Percentiles rank a stretch among this genome's conserved stretches.
These are phyloP conservation scores for Dysmachus trigonus DNA, from an alignment of 2,888 invertebrate genomes.

Conservation along the genomic window DNA sequence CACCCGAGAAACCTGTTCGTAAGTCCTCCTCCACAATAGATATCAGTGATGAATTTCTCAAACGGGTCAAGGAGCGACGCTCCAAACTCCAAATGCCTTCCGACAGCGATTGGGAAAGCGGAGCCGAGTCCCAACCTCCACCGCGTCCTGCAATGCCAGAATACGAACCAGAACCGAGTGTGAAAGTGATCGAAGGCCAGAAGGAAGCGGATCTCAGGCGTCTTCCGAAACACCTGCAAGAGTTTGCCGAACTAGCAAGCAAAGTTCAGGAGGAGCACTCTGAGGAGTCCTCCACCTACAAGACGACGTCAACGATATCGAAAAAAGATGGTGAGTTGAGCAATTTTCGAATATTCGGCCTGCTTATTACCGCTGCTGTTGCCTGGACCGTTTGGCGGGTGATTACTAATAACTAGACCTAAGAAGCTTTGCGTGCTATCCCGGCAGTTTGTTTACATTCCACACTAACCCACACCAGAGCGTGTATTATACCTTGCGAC, in stretches of 20 bases:
- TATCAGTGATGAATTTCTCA: constrained; percentile 81
- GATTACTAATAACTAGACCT: constrained; percentile 52
- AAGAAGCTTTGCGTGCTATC: constrained; percentile 12
- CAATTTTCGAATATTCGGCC: constrained; percentile 53
- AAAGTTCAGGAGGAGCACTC: constrained; percentile 56
- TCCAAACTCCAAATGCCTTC: constrained; percentile 73
- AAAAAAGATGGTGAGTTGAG: constrained; percentile 66
- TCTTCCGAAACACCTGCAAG: constrained; percentile 80
- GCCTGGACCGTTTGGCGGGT: constrained; percentile 58
- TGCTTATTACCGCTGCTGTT: constrained; percentile 59
- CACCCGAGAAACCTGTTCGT: constrained; percentile 50
- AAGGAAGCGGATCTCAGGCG: constrained; percentile 70
- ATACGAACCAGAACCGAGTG: constrained; percentile 51
- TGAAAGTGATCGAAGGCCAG: constrained; percentile 73
- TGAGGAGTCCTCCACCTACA: constrained; percentile 52
- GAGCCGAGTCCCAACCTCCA: constrained; percentile 65
- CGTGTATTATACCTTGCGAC: not conserved
- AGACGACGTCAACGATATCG: constrained; percentile 49
- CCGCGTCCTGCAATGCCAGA: constrained; percentile 65
- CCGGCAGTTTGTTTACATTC: not conserved
- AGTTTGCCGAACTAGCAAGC: constrained; percentile 69
- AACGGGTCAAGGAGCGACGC: constrained; percentile 76
- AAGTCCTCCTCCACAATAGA: constrained; percentile 52
- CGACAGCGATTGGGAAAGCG: constrained; percentile 73
- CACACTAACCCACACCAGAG: not conserved